Percentiles rank a stretch among this genome's conserved stretches.
Evolutionary conservation across 2,797 vertebrate genomes (phyloP).

Genomic region (Psittacula echo): DNA sequence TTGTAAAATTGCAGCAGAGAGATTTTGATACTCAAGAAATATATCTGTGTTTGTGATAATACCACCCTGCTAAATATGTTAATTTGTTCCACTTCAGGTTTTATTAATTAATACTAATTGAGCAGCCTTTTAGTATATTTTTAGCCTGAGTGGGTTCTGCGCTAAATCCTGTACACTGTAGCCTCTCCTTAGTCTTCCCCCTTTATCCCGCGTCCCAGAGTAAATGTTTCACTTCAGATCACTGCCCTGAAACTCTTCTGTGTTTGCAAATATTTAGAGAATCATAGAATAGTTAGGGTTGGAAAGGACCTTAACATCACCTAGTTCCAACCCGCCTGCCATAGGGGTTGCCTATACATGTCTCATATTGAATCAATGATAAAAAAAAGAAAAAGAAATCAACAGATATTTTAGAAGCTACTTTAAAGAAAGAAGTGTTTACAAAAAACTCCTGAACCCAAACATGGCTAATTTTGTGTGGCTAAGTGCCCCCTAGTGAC

Average conservation of each 20-base stretch:
- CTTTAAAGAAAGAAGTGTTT: background rate
- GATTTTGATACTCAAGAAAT: background rate
- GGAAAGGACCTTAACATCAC: background rate
- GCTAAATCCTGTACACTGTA: background rate
- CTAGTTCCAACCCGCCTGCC: background rate
- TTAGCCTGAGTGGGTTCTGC: background rate
- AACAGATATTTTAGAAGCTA: background rate
- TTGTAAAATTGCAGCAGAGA: background rate
- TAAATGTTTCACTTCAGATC: background rate
- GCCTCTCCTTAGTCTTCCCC: background rate
- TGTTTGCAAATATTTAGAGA: background rate
- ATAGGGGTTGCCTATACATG: background rate
- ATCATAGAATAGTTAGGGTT: background rate
- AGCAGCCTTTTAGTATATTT: background rate
- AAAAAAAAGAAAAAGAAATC: background rate
- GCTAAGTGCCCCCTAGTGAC: constrained; percentile 82
- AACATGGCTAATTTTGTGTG: constrained; percentile 64
- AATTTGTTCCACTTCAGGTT: constrained; percentile 16
- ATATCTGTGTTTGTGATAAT: background rate
- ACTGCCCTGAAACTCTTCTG: background rate
- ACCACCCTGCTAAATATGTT: background rate
- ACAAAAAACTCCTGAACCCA: background rate
- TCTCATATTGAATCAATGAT: background rate
- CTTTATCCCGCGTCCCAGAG: background rate
- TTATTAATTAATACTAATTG: constrained; percentile 48